Base-by-base conservation (phyloP, 1,140 invertebrate species). In the Euwallacea similis region DNA sequence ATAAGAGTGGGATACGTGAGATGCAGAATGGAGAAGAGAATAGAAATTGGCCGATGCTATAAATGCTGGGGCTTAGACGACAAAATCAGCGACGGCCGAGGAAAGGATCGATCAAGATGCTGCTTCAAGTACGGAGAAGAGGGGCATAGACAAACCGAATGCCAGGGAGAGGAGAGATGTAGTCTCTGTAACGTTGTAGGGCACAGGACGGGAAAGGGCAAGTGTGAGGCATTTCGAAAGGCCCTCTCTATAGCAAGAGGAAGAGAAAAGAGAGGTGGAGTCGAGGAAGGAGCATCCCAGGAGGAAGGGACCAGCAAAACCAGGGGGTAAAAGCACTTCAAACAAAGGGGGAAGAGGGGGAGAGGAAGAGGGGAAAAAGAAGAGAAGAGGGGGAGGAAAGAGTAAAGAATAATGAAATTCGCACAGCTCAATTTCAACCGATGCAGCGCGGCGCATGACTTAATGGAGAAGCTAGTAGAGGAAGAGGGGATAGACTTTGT, bases 21-120 rank as follows among this genome's bases (percentile, higher is more conserved):
- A 11, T 74, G 73, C 44, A 53, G 21, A 56, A 10, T 73, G 7
- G 42, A 61, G 33, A 59, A 55, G 42, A 61, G 47, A 42, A 21
- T 74, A n/a, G 13, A 68, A 43, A n/a, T 72, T 0, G 8, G 42
- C 46, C 72, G 53, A 58, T 75, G 74, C 43, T 59, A 43, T 6
- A 75, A 54, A 50, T 72, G 74, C 69, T 75, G 74, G 73, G 44
- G 9, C 7, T 50, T 13, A 7, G 69, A 42, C 6, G 69, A 75
- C 42, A 13, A 4, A 8, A 43, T 10, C 16, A 10, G 16, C 7
- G 46, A 71, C 13, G 74, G 73, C 44, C 16, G 59, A 11, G 69
- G 66, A 43, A 21, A 63, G 0, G 68, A 74, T n/a, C 58, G 72
- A 15, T 56, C 11, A 7, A 33, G 47, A 10, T 8, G 21, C 0